These are phyloP conservation scores for Leptopterna dolabrata DNA, from an alignment of 2,888 invertebrate genomes.

Conservation along the genomic window DNA sequence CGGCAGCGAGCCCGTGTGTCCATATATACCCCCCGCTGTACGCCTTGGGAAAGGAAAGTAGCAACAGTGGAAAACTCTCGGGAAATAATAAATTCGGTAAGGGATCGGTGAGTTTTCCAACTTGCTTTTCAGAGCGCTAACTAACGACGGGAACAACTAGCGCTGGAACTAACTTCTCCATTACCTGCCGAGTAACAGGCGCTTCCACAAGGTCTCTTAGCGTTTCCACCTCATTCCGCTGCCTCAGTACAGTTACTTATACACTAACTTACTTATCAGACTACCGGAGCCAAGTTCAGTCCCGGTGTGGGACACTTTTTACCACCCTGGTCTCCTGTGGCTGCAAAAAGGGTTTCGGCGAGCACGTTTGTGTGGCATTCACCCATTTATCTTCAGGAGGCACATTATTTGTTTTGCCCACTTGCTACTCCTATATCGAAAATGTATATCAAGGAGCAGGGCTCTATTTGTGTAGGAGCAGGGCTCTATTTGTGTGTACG, in stretches of 20 bases:
- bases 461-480: no score
- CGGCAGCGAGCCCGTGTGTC: no score
- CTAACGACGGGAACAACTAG: background rate
- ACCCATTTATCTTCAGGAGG: no score
- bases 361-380: no score
- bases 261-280: background rate
- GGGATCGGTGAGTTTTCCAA: background rate
- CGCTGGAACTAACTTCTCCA: constrained; percentile 1
- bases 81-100: background rate
- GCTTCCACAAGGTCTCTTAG: background rate
- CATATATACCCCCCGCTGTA: no score
- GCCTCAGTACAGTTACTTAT: background rate
- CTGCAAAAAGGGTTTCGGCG: background rate
- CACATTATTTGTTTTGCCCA: no score
- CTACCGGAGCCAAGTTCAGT: background rate
- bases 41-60: no score
- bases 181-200: background rate
- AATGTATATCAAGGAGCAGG: no score
- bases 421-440: no score
- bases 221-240: background rate
- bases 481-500: no score
- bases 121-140: background rate
- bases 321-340: background rate
- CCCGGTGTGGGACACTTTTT: background rate
- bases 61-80: background rate